These are phyloP conservation scores for Chloebia gouldiae DNA, from an alignment of 2,113 vertebrate species.

Conservation along the genomic window DNA sequence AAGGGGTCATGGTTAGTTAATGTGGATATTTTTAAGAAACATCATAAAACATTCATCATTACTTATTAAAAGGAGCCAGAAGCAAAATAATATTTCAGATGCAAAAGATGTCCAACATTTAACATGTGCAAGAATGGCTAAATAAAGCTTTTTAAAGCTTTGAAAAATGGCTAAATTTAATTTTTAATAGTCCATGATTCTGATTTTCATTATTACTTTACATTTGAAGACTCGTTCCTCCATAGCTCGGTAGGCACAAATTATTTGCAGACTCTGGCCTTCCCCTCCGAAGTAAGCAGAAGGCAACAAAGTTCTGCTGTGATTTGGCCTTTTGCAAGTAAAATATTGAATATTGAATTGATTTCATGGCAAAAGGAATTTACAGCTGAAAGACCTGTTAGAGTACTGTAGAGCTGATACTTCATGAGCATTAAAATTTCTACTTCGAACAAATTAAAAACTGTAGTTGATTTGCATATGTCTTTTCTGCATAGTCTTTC, in stretches of 20 bases:
- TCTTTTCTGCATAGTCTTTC: neutral
- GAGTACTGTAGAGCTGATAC: neutral
- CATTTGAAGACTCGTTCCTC: neutral
- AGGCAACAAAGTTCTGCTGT: neutral
- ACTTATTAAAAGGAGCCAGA: neutral
- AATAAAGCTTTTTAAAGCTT: neutral
- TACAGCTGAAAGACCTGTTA: neutral
- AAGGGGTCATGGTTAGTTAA: constrained; percentile 12
- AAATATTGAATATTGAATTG: neutral
- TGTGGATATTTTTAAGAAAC: neutral
- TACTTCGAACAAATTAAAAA: neutral
- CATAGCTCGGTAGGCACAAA: neutral
- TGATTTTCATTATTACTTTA: neutral
- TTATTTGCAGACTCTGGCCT: neutral
- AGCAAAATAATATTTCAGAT: neutral
- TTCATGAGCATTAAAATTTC: neutral
- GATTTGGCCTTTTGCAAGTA: neutral
- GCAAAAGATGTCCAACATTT: neutral
- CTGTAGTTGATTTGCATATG: neutral
- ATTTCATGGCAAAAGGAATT: neutral
- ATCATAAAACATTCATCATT: neutral
- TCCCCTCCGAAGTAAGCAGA: neutral
- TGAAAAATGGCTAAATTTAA: neutral
- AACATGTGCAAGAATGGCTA: neutral
- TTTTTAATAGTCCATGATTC: neutral